Evolutionary conservation across 2,888 invertebrate species (phyloP).

Genomic region (Enchytraeus crypticus): DNA sequence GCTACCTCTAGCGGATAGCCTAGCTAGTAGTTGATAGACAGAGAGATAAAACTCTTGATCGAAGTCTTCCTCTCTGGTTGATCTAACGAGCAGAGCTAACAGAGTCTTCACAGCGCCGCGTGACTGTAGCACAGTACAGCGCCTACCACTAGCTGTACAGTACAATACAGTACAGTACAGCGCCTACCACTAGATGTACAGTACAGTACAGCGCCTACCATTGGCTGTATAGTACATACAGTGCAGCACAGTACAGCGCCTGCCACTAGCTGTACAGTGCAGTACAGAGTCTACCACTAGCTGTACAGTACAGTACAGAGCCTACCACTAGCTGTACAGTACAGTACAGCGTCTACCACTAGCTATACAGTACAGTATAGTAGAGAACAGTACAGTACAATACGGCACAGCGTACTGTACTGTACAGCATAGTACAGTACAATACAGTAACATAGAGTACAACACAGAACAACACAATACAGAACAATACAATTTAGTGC

Average conservation of each 20-base stretch:
- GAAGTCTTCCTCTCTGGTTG: neutral
- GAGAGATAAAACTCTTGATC: neutral
- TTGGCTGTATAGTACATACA: too few relatives aligned
- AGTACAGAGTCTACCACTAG: too few relatives aligned
- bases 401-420: too few relatives aligned
- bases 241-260: too few relatives aligned
- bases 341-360: neutral
- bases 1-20: neutral
- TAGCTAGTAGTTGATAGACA: neutral
- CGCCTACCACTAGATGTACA: neutral
- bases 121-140: neutral
- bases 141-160: neutral
- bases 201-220: too few relatives aligned
- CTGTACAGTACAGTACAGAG: neutral
- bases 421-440: too few relatives aligned
- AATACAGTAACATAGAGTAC: too few relatives aligned
- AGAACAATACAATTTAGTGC: too few relatives aligned
- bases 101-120: neutral
- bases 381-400: too few relatives aligned
- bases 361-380: neutral
- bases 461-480: too few relatives aligned
- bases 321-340: neutral
- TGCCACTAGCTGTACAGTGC: too few relatives aligned
- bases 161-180: neutral
- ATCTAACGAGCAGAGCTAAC: neutral